Percentiles rank a stretch among this genome's conserved stretches.
Evolutionary conservation across 2,797 vertebrate genomes (phyloP).

Genomic region (Columba guinea): DNA sequence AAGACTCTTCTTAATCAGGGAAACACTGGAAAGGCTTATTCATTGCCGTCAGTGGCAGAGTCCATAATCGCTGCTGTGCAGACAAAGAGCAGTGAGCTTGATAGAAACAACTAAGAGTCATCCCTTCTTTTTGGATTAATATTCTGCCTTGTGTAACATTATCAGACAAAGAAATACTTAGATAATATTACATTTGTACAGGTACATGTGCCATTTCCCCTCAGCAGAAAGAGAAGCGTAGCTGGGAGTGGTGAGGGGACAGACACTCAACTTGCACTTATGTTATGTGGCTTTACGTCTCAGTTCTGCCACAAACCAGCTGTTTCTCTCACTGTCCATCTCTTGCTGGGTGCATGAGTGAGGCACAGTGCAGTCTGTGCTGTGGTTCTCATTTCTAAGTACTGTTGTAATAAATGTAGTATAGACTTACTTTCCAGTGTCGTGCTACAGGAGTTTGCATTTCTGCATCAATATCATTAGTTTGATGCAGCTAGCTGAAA

Average conservation of each 20-base stretch:
- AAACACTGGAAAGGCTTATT: not conserved
- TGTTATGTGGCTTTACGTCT: not conserved
- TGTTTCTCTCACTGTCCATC: not conserved
- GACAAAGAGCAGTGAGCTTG: not conserved
- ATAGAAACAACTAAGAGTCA: not conserved
- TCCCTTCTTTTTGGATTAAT: not conserved
- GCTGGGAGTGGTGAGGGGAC: not conserved
- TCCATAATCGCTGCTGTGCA: not conserved
- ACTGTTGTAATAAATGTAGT: not conserved
- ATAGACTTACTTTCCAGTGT: not conserved
- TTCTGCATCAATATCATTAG: not conserved
- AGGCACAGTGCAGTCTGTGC: not conserved
- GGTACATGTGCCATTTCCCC: not conserved
- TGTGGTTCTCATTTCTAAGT: not conserved
- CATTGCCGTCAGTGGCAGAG: not conserved
- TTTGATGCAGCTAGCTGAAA: not conserved
- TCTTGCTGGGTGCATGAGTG: not conserved
- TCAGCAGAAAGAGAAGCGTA: not conserved
- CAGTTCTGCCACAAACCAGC: not conserved
- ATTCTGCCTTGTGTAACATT: not conserved
- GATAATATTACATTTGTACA: not conserved
- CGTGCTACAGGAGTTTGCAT: not conserved
- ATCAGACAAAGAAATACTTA: not conserved
- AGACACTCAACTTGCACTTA: not conserved
- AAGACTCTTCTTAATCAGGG: not conserved